These are phyloP conservation scores for Petrocephalus zakoni DNA, from an alignment of 2,113 vertebrate genomes.

Conservation along the genomic window DNA sequence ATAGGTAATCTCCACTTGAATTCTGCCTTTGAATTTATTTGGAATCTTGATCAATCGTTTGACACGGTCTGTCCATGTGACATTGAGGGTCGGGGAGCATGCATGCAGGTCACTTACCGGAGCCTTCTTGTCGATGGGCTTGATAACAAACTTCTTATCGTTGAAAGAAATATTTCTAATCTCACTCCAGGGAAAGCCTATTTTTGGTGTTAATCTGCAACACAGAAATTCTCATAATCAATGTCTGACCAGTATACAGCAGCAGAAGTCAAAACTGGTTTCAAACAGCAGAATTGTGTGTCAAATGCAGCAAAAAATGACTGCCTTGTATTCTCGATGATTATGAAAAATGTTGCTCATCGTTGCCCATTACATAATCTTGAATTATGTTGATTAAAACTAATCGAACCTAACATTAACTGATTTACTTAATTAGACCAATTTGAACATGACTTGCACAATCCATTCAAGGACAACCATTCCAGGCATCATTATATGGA, in stretches of 20 bases:
- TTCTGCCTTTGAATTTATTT: not conserved
- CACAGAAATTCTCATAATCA: not conserved
- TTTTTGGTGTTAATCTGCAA: constrained; percentile 90
- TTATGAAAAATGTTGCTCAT: not conserved
- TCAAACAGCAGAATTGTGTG: not conserved
- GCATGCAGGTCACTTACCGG: constrained; percentile 70
- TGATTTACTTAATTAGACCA: not conserved
- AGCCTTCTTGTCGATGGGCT: constrained; percentile 98
- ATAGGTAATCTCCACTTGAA: not conserved
- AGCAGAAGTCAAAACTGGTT: not conserved
- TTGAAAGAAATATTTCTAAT: constrained; percentile 98
- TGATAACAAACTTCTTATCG: constrained; percentile 98
- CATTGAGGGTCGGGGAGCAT: not conserved
- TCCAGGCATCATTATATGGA: not conserved
- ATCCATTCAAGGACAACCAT: not conserved
- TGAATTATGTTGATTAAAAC: not conserved
- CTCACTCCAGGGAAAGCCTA: constrained; percentile 98
- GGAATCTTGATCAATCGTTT: not conserved
- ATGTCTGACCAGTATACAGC: not conserved
- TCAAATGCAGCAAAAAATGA: not conserved
- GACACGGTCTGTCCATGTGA: not conserved
- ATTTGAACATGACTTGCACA: not conserved
- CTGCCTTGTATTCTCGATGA: not conserved
- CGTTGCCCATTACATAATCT: not conserved
- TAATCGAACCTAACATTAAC: not conserved